phyloP scores from a whole-genome alignment of 2,113 vertebrate genomes.

The Calypte anna region DNA sequence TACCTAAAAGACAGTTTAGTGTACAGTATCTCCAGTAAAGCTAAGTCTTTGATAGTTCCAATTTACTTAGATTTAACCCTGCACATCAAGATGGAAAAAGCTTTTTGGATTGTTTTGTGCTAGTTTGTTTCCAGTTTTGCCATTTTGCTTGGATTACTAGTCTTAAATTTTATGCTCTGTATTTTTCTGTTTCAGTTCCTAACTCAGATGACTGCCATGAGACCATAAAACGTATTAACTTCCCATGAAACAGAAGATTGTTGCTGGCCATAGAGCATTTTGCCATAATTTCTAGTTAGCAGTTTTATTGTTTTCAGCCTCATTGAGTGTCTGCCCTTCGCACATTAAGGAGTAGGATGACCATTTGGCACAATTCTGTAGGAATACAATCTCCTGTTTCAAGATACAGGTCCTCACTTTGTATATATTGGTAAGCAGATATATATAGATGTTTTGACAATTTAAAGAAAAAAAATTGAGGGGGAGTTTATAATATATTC shows the following conservation, averaged over 20 bases:
- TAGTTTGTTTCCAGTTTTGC: background rate
- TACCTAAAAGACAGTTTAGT: background rate
- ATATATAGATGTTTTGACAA: background rate
- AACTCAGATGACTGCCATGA: background rate
- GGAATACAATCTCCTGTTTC: background rate
- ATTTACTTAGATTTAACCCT: background rate
- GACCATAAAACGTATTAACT: background rate
- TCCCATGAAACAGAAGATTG: fast-evolving
- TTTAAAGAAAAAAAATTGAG: background rate
- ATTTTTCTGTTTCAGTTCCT: background rate
- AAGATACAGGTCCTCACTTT: background rate
- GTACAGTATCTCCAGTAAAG: background rate
- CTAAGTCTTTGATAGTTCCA: background rate
- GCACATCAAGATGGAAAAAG: background rate
- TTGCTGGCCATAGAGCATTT: background rate
- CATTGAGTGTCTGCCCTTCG: background rate
- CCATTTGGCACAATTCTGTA: background rate
- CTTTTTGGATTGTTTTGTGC: background rate
- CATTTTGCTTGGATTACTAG: background rate
- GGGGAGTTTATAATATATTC: background rate
- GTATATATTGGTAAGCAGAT: background rate
- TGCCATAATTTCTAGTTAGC: background rate
- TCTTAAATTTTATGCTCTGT: background rate
- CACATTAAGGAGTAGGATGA: background rate
- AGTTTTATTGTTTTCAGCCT: background rate